These are phyloP conservation scores for Drosophila arizonae DNA, from an alignment of 1,140 invertebrate species.

Conservation along the genomic window DNA sequence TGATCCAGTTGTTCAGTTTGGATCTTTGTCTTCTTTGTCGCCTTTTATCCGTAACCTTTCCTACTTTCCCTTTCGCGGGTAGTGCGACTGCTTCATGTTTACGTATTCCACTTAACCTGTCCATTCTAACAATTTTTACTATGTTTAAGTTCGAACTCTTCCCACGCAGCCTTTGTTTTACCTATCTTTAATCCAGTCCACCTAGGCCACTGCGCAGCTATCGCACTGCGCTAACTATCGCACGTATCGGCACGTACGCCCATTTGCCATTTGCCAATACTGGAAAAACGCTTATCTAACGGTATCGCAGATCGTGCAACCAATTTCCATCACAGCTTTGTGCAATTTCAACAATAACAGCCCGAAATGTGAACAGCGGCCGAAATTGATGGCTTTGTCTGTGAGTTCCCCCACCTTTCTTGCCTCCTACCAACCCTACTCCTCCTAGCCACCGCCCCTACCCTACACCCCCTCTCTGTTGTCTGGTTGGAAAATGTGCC, in stretches of 20 bases:
- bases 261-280: background rate
- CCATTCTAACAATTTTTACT: no score
- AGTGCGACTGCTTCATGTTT: background rate
- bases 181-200: no score
- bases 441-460: background rate
- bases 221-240: background rate
- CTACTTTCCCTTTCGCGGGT: no score
- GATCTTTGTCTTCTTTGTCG: no score
- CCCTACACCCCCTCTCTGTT: background rate
- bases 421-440: no score
- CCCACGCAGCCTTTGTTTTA: no score
- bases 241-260: background rate
- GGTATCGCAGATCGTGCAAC: constrained; percentile 16
- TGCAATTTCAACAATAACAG: background rate
- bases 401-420: background rate
- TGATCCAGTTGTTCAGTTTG: no score
- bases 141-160: no score
- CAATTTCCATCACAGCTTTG: constrained; percentile 24
- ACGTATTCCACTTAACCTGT: background rate
- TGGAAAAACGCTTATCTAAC: background rate
- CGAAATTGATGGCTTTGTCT: constrained; percentile 34
- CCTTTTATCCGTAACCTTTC: background rate
- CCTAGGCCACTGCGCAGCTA: background rate
- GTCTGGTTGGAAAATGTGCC: constrained; percentile 52
- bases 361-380: background rate